Percentiles rank a stretch among this genome's conserved stretches.
Conservation (phyloP, 2,797 vertebrate genomes). For the Alosa sapidissima region DNA sequence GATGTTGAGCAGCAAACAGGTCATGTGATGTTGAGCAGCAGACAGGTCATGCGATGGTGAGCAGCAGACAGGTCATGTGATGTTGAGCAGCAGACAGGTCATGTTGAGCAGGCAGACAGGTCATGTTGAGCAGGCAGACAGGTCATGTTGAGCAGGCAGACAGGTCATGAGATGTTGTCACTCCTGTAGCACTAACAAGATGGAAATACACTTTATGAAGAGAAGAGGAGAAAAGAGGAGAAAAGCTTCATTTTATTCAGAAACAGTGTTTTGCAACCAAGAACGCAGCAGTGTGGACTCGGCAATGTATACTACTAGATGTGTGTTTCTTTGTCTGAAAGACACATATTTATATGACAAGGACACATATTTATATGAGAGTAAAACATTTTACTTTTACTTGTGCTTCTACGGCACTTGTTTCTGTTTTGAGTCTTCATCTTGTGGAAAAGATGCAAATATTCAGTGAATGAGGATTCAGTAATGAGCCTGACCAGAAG, state of each 20-base stretch:
- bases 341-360: no score
- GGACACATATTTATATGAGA: no score
- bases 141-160: neutral
- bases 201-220: no score
- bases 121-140: no score
- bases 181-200: neutral
- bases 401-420: neutral
- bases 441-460: neutral
- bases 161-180: no score
- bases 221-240: neutral
- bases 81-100: no score
- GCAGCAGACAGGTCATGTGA: no score
- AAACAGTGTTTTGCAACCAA: neutral
- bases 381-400: no score
- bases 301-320: neutral
- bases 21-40: no score
- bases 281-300: neutral
- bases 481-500: neutral
- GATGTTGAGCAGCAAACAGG: neutral
- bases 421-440: neutral
- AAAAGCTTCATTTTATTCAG: neutral
- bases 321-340: neutral
- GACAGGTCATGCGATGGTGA: no score
- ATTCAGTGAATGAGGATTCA: neutral
- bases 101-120: no score